These are phyloP conservation scores for Mola mola DNA, from an alignment of 2,113 vertebrate genomes.

Conservation along the genomic window DNA sequence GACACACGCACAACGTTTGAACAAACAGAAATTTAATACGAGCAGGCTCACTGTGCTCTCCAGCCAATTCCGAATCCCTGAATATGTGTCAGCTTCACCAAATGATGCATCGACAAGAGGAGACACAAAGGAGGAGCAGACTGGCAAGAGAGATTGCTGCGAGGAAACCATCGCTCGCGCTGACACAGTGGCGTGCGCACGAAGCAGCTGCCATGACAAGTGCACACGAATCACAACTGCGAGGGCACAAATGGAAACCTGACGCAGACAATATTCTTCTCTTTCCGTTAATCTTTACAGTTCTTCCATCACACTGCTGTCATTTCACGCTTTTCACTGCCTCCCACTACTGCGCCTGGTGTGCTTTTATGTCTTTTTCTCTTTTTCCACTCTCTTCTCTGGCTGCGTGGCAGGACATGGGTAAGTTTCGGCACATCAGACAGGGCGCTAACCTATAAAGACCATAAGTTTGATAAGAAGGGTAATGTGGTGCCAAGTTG, in stretches of 20 bases:
- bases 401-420: not conserved
- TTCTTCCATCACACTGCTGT: slow-evolving; percentile 5
- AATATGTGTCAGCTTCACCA: slow-evolving; percentile 62
- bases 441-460: slow-evolving; percentile 14
- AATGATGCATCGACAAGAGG: slow-evolving; percentile 60
- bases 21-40: slow-evolving; percentile 57
- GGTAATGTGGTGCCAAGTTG: slow-evolving; percentile 37
- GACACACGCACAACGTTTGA: slow-evolving; percentile 32
- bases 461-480: slow-evolving; percentile 32
- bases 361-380: not conserved
- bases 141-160: slow-evolving; percentile 47
- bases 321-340: not conserved
- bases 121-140: slow-evolving; percentile 60
- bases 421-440: slow-evolving; percentile 3
- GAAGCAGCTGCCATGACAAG: slow-evolving; percentile 43
- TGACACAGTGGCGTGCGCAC: slow-evolving; percentile 22
- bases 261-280: slow-evolving; percentile 39
- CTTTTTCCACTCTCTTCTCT: not conserved
- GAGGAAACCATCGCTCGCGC: slow-evolving; percentile 49
- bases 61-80: slow-evolving; percentile 46
- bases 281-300: slow-evolving; percentile 28
- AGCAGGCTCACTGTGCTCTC: slow-evolving; percentile 35
- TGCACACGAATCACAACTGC: slow-evolving; percentile 49
- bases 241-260: slow-evolving; percentile 31
- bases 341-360: not conserved